Evolutionary conservation across 2,888 invertebrate genomes (phyloP).

Genomic region (Meteorus cinctellus): DNA sequence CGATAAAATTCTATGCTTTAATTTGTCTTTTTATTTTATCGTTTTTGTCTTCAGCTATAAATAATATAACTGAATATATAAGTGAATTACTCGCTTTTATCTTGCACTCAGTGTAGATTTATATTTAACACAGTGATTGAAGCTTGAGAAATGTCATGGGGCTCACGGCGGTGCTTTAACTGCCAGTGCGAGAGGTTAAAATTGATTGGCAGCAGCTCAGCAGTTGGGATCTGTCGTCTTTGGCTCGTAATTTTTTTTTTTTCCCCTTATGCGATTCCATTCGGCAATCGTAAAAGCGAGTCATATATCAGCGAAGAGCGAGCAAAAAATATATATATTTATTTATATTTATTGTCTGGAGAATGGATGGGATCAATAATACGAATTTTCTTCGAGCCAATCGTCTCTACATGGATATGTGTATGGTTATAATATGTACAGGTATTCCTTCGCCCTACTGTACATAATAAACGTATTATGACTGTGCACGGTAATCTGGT

Average conservation of each 20-base stretch:
- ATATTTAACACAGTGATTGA: slow-evolving; percentile 4
- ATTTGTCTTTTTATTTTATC: background rate
- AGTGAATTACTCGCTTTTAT: slow-evolving; percentile 37
- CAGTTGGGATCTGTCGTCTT: slow-evolving; percentile 34
- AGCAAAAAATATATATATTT: background rate
- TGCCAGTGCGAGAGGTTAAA: slow-evolving; percentile 43
- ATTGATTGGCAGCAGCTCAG: slow-evolving; percentile 48
- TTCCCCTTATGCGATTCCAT: background rate
- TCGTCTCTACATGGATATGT: background rate
- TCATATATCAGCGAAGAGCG: background rate
- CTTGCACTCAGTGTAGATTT: background rate
- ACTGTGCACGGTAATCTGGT: slow-evolving; percentile 22
- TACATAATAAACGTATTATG: slow-evolving; percentile 16
- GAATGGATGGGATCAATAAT: background rate
- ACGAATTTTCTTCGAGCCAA: background rate
- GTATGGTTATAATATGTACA: background rate
- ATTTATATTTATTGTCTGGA: background rate
- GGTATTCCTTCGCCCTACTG: background rate
- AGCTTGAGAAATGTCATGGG: slow-evolving; percentile 18
- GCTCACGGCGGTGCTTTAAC: slow-evolving; percentile 40
- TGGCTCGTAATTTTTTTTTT: slow-evolving; percentile 3
- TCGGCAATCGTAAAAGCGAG: background rate
- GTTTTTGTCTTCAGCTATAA: background rate
- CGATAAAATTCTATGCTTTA: background rate
- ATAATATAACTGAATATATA: slow-evolving; percentile 32